Evolutionary conservation across 2,797 vertebrate species (phyloP), one percentile per base, ranked within the genome.

Genomic region (Lepus oiostolus): DNA sequence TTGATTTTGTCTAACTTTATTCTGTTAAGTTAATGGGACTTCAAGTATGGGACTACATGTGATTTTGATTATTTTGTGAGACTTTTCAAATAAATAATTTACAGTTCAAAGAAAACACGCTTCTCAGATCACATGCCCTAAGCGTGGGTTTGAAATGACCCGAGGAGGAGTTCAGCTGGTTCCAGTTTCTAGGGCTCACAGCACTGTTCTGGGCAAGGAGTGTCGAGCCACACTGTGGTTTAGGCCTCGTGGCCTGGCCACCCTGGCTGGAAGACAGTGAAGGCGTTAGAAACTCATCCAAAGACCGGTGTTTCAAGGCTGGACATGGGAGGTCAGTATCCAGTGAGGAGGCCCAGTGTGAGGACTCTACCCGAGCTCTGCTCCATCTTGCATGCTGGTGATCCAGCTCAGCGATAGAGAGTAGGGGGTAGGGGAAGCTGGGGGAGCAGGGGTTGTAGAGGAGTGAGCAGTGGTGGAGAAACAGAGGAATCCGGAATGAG

Each of bases 1-100:
- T 19, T 68, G 70, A 47, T 63, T 86, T 93, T 35, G 17, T 82
- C 26, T 21, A 63, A 42, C 54, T 86, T 79, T 35, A 47, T 47
- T 85, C 54, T 71, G n/a, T 94, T 90, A 79, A 87, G 24, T 68
- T 67, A 87, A 28, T 86, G 80, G 58, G 60, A 89, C 87, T 92
- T 54, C 62, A 95, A 63, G 52, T 68, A 38, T 68, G 80, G 24
- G 17, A 17, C 83, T 68, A 42, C 88, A 21, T 26, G 62, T 74
- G 92, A 67, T 68, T 93, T 90, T 92, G 65, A 72, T 82, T 62
- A 68, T 79, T 85, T 85, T 82, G 68, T 84, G 70, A 90, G 58
- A 76, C n/a, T 75, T 96, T 94, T 86, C 71, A 87, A 79, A 85
- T 83, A 84, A 85, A 90, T 91, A 77, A 91, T 65, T 95, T 91